Percentiles rank a stretch among this genome's conserved stretches.
Conservation (phyloP, 92 coral and sea anemone genomes). For the Virgularia gustaviana region DNA sequence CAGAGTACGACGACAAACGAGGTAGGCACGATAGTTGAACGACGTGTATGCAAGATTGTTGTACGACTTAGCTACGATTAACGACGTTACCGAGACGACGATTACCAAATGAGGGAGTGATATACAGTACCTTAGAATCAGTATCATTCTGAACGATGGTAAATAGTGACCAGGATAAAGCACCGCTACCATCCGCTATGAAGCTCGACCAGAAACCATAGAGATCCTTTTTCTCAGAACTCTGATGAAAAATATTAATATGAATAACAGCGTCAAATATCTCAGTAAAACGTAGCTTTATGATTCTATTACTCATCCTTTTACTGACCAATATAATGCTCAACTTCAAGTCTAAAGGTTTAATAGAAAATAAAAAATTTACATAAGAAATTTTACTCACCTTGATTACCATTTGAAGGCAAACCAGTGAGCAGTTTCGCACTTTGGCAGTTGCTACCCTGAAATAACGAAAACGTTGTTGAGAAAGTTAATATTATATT, state of each 20-base stretch:
- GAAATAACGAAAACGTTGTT: slow-evolving; percentile 17
- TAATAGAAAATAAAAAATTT: no score
- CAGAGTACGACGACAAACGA: not conserved
- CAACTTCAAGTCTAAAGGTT: not conserved
- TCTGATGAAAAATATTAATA: slow-evolving; percentile 37
- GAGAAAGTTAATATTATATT: not conserved
- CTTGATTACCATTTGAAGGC: slow-evolving; percentile 79
- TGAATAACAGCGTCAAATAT: not conserved
- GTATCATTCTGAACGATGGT: slow-evolving; percentile 82
- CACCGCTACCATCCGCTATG: slow-evolving; percentile 79
- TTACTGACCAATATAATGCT: not conserved
- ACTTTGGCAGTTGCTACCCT: slow-evolving; percentile 82
- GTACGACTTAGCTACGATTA: no score
- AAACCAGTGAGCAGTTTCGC: slow-evolving; percentile 64
- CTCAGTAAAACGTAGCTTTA: not conserved
- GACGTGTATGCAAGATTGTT: no score
- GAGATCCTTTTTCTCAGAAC: slow-evolving; percentile 71
- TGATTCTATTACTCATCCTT: not conserved
- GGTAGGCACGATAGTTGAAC: not conserved
- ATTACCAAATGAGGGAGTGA: no score
- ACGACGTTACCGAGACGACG: no score
- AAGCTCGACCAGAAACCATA: slow-evolving; percentile 99
- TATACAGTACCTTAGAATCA: no score
- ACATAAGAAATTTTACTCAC: slow-evolving; percentile 48
- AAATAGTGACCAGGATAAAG: slow-evolving; percentile 84